Conservation (phyloP, 2,113 vertebrate species). For the Benitochromis conjunctus region DNA sequence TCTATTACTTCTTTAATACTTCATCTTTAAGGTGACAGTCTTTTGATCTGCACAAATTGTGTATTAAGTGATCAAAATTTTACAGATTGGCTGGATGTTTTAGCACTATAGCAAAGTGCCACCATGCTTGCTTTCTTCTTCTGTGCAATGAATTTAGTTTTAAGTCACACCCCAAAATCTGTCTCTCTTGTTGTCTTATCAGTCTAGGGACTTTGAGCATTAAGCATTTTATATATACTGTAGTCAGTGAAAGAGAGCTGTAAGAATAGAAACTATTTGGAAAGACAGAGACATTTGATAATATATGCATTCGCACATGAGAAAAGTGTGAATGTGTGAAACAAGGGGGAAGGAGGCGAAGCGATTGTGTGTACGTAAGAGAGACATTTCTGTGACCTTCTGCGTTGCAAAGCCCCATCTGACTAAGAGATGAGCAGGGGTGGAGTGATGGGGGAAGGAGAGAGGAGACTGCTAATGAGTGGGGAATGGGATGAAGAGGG, state of each 20-base stretch:
- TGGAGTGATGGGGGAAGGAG: slow-evolving; percentile 45
- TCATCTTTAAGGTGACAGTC: not conserved
- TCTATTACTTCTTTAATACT: not conserved
- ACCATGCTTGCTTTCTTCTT: not conserved
- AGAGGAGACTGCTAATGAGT: slow-evolving; percentile 71
- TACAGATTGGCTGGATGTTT: not conserved
- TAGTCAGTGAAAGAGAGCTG: not conserved
- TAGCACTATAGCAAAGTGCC: not conserved
- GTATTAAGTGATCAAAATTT: not conserved
- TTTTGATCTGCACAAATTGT: not conserved
- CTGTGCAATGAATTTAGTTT: not conserved
- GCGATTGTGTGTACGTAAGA: slow-evolving; percentile 31
- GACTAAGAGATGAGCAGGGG: slow-evolving; percentile 69
- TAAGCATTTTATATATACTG: slow-evolving; percentile 45
- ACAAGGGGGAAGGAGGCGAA: not conserved
- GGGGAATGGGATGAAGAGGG: slow-evolving; percentile 12
- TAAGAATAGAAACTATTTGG: not conserved
- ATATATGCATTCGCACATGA: slow-evolving; percentile 49
- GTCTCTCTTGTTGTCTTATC: slow-evolving; percentile 11
- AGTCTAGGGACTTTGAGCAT: slow-evolving; percentile 22
- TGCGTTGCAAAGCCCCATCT: slow-evolving; percentile 61
- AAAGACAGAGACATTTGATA: slow-evolving; percentile 22
- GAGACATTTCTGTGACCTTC: slow-evolving; percentile 72
- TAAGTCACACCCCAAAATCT: slow-evolving; percentile 17
- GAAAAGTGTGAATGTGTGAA: not conserved